These are phyloP conservation scores for Aphyosemion australe DNA, from an alignment of 2,113 vertebrate species.

Conservation along the genomic window DNA sequence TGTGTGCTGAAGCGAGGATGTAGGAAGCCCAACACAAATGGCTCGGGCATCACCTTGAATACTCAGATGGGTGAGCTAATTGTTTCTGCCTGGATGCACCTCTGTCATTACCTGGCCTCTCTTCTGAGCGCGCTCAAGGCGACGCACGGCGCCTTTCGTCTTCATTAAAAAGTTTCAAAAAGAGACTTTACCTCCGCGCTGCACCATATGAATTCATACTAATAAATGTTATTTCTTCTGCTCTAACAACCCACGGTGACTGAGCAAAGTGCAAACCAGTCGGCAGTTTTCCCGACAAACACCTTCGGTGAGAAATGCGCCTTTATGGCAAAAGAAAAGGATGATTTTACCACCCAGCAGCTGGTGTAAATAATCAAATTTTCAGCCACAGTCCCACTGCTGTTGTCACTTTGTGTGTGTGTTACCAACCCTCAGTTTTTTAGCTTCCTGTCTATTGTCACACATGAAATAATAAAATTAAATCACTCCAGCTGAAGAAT, in stretches of 20 bases:
- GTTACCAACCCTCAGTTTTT: constrained; percentile 3
- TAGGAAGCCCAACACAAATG: constrained; percentile 95
- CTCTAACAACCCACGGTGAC: constrained; percentile 20
- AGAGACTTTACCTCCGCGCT: constrained; percentile 22
- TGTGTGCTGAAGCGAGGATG: constrained; percentile 91
- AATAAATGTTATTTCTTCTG: constrained; percentile 17
- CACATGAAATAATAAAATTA: constrained; percentile 4
- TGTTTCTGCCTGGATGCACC: constrained; percentile 91
- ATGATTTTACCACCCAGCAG: constrained; percentile 38
- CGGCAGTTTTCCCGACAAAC: constrained; percentile 33
- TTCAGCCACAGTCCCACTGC: constrained; percentile 26
- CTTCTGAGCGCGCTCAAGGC: constrained; percentile 70
- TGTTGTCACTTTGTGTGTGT: constrained; percentile 18
- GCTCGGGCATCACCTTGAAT: constrained; percentile 96
- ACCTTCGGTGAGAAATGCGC: constrained; percentile 11
- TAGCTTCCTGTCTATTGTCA: constrained; percentile 3
- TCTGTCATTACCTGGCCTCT: constrained; percentile 92
- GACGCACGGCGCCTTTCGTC: constrained; percentile 45
- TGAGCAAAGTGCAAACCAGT: not conserved
- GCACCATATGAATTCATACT: constrained; percentile 1
- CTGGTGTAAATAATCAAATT: constrained; percentile 38
- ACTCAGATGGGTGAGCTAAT: constrained; percentile 94
- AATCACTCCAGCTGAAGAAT: not conserved
- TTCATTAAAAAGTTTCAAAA: constrained; percentile 61
- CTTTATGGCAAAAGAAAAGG: constrained; percentile 16